Evolutionary conservation across 2,888 invertebrate species (phyloP), one percentile per base, ranked within the genome.

Genomic region (Oligia strigilis): DNA sequence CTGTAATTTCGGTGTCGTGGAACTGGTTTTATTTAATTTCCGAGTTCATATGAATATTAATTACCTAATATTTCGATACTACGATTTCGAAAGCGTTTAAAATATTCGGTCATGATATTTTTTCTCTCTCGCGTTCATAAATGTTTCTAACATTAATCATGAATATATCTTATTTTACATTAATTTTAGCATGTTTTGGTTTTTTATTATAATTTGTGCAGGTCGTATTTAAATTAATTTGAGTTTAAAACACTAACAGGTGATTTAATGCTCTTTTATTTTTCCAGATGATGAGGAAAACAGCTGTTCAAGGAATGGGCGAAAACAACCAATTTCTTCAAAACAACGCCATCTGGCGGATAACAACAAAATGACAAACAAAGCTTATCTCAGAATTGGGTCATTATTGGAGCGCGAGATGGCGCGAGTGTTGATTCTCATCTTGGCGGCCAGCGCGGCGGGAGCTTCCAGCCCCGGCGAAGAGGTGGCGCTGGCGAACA

Each of bases 401-500:
- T 90, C 82, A 46, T 65, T 66, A 72, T 81, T 75, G 2, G 40
- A 46, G 64, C 80, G 79, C 85, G 84, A 95, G 95, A 96, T 97
- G 96, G 94, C 95, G 93, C 86, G 93, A 75, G 78, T 94, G 62
- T 70, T 94, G 55, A 70, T 95, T 74, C 72, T 95, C 43, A 77
- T 94, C 6, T 67, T 94, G 74, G 85, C 89, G 64, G 81, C 90
- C 4, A 85, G 88, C 67, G 87, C 84, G 64, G 85, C 80, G 23
- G 80, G 89, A 81, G 93, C 90, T 91, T 90, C 93, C 8, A 91
- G 86, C 65, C 82, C 91, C 2, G 86, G 88, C 46, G 94, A 92
- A 91, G 96, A 96, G 94, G 94, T 95, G 94, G 93, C 95, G 92
- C 90, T 97, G 55, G 94, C 95, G 49, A 97, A 97, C 82, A 95